Conservation (phyloP, 1,140 invertebrate species). For the Bombus haemorrhoidalis region DNA sequence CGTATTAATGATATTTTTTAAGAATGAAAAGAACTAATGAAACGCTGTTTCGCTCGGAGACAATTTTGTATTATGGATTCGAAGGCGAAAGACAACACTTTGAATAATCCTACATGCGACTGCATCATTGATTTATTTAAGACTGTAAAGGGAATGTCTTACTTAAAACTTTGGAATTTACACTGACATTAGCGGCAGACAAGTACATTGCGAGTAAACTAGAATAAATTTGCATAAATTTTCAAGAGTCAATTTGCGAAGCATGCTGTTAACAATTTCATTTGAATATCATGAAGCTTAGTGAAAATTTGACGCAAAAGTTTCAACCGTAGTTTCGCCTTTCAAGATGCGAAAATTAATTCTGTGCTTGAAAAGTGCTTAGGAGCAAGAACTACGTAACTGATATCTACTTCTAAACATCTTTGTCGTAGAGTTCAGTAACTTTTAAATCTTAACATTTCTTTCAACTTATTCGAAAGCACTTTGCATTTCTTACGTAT, state of each 20-base stretch:
- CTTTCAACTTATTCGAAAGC: not conserved
- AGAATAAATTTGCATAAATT: constrained; percentile 31
- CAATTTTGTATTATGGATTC: not conserved
- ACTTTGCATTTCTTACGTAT: not conserved
- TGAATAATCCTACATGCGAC: not conserved
- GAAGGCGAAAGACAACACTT: not conserved
- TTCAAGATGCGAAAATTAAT: not conserved
- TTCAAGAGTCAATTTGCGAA: constrained; percentile 11
- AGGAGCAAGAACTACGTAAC: not conserved
- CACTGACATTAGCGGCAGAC: not conserved
- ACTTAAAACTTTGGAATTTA: not conserved
- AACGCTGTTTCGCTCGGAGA: not conserved
- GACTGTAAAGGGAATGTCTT: not conserved
- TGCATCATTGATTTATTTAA: not conserved
- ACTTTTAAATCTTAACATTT: not conserved
- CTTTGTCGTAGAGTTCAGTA: not conserved
- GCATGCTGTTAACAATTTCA: not conserved
- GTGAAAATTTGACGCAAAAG: not conserved
- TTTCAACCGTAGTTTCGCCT: not conserved
- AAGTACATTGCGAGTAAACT: too few relatives aligned
- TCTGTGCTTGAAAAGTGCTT: not conserved
- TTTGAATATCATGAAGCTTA: constrained; percentile 16
- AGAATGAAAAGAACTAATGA: not conserved
- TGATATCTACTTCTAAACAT: not conserved
- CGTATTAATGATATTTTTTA: not conserved